Evolutionary conservation across 2,888 invertebrate species (phyloP), one percentile per base, ranked within the genome.

Genomic region (Neoascia interrupta): DNA sequence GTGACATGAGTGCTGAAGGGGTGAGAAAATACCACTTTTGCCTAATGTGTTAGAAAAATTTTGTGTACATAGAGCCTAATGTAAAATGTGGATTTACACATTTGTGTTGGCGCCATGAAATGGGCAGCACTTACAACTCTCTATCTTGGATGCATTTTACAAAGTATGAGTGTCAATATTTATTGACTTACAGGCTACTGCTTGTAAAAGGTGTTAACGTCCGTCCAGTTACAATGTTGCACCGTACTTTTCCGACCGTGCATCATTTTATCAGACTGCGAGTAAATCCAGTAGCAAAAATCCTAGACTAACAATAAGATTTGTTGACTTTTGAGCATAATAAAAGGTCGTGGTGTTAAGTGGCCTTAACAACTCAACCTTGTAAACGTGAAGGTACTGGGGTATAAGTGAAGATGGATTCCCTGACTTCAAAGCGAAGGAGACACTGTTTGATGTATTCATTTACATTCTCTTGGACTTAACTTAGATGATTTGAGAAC

Each of bases 211-310:
- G 3, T 41, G 39, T 79, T 79, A 73, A 47, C 79, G 61, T n/a
- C n/a, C n/a, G n/a, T n/a, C n/a, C 60, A 18, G 11, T 8, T 66
- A 79, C 72, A 79, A 72, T 66, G 79, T 79, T 79, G 79, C 74
- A 54, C 39, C n/a, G n/a, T n/a, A n/a, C n/a, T n/a, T n/a, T n/a
- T n/a, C n/a, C n/a, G n/a, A n/a, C n/a, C n/a, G 8, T 31, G 61
- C 23, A 21, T 58, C n/a, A n/a, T n/a, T n/a, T n/a, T n/a, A n/a
- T n/a, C 8, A 45, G 10, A 10, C 37, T 18, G n/a, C 4, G 76
- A 28, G 70, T 64, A 70, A 70, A 28, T 11, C 58, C 76, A n/a
- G 76, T 76, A 72, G 79, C 72, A 18, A 39, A 3, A 0, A 36
- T 26, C 47, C 3, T 28, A 21, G 16, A 5, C 13, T 11, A 34